Conservation (phyloP, 1,140 invertebrate species). For the Agraylea sexmaculata region DNA sequence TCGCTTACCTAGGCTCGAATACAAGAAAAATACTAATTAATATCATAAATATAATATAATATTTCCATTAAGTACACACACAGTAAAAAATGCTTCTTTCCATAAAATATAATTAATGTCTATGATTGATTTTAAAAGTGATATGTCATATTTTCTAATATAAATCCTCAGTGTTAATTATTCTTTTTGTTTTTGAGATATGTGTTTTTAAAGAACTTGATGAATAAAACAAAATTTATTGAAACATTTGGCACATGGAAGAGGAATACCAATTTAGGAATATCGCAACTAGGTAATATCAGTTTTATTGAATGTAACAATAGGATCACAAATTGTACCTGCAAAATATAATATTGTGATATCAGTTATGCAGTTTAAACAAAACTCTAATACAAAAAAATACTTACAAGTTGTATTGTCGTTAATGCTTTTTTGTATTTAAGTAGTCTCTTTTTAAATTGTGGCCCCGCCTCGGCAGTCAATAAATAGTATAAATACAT, state of each 20-base stretch:
- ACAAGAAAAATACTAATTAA: no score
- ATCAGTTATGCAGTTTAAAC: no score
- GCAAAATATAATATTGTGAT: slow-evolving; percentile 2
- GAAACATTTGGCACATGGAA: slow-evolving; percentile 1
- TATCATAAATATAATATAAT: no score
- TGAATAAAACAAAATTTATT: slow-evolving; percentile 1
- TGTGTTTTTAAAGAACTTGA: slow-evolving; percentile 5
- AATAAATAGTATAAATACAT: slow-evolving; percentile 32
- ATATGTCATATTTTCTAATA: no score
- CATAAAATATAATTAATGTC: no score
- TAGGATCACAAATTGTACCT: slow-evolving; percentile 7
- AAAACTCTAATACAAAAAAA: slow-evolving; percentile 3
- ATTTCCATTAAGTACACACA: no score
- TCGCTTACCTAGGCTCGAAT: no score
- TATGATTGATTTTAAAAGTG: no score
- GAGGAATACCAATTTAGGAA: neutral
- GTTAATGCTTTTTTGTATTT: slow-evolving; percentile 33
- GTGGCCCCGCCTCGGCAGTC: slow-evolving; percentile 21
- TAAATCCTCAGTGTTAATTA: neutral
- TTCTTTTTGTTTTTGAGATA: neutral
- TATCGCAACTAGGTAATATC: neutral
- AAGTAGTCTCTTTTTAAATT: slow-evolving; percentile 22
- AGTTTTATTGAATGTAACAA: neutral
- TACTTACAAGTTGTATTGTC: slow-evolving; percentile 30
- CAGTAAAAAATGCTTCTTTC: no score